phyloP scores from a whole-genome alignment of 1,140 invertebrate species.

The Macrobrachium nipponense region DNA sequence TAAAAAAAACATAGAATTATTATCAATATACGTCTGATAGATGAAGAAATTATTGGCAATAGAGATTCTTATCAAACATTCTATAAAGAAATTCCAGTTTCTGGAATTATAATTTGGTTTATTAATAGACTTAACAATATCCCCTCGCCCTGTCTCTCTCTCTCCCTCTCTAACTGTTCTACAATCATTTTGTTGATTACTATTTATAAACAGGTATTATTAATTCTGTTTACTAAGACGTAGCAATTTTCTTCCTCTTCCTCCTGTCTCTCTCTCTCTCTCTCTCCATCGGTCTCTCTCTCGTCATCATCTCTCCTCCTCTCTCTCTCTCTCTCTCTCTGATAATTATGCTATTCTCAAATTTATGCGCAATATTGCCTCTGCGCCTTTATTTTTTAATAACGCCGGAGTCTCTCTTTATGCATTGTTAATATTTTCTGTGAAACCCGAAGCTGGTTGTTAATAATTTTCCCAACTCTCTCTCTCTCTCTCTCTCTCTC shows the following conservation, averaged over 20 bases:
- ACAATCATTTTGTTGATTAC: not conserved
- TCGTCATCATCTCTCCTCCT: not conserved
- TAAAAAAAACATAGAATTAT: too few relatives aligned
- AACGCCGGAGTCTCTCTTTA: too few relatives aligned
- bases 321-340: not conserved
- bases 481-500: too few relatives aligned
- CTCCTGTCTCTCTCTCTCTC: not conserved
- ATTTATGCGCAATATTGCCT: not conserved
- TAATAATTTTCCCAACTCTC: too few relatives aligned
- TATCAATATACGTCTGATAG: too few relatives aligned
- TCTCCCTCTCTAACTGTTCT: not conserved
- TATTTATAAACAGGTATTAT: not conserved
- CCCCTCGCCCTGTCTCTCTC: not conserved
- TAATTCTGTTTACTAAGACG: conserved; percentile 1
- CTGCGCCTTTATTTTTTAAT: not conserved
- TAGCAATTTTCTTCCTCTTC: conserved; percentile 10
- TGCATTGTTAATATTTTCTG: too few relatives aligned
- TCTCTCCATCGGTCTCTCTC: not conserved
- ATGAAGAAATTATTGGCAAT: too few relatives aligned
- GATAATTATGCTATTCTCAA: not conserved
- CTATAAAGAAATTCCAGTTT: not conserved
- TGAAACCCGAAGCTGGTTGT: too few relatives aligned
- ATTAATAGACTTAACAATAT: not conserved
- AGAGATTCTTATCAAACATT: too few relatives aligned
- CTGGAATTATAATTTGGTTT: too few relatives aligned